Percentiles rank a stretch among this genome's conserved stretches.
These are phyloP conservation scores for Neodiprion virginianus DNA, from an alignment of 1,140 invertebrate species.

Conservation along the genomic window DNA sequence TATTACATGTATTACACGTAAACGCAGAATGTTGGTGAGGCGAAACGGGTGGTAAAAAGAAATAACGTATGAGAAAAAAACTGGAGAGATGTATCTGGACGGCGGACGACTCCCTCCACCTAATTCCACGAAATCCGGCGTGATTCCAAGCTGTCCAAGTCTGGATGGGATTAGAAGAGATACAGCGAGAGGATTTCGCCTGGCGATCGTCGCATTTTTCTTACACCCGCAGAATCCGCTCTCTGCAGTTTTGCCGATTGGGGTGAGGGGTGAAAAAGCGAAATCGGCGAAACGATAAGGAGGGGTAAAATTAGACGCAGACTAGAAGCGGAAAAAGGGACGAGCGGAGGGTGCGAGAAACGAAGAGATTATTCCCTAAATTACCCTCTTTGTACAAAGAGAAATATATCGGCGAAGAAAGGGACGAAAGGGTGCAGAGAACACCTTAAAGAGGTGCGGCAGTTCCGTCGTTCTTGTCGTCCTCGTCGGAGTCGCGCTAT, in stretches of 20 bases:
- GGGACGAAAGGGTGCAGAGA: neutral
- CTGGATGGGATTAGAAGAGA: neutral
- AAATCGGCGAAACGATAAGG: too few relatives aligned
- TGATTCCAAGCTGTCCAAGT: neutral
- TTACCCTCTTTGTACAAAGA: too few relatives aligned
- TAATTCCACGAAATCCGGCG: neutral
- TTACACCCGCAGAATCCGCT: neutral
- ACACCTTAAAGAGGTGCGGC: neutral
- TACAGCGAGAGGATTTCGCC: neutral
- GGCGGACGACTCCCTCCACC: neutral
- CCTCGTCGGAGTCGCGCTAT: too few relatives aligned
- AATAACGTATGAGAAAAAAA: neutral
- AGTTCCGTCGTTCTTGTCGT: too few relatives aligned
- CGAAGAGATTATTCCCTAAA: neutral
- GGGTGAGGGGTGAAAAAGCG: too few relatives aligned
- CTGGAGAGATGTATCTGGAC: neutral
- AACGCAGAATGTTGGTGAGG: too few relatives aligned
- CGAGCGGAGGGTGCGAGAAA: neutral
- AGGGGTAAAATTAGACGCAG: too few relatives aligned
- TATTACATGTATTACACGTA: too few relatives aligned
- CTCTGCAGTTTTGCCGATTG: too few relatives aligned
- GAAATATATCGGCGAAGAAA: neutral
- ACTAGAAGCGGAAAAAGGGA: too few relatives aligned
- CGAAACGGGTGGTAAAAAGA: too few relatives aligned
- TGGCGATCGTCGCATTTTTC: neutral